Evolutionary conservation across 2,888 invertebrate species (phyloP), one percentile per base, ranked within the genome.

Genomic region (Drosophila kambysellisi): DNA sequence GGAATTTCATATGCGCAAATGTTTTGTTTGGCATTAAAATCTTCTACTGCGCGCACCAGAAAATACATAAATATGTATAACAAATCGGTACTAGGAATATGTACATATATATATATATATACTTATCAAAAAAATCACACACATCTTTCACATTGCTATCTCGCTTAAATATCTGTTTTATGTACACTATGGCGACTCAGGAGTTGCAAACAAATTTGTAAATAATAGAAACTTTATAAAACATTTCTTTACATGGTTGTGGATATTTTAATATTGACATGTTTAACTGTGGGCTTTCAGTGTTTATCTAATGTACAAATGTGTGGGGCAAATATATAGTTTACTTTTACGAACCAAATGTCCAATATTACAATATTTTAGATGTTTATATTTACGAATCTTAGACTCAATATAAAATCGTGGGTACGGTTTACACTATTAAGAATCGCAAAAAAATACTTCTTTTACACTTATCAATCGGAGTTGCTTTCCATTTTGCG

Each of bases 371-470:
- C 35, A 37, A 50, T 59, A 51, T 57, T 51, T 59, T 15, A 50
- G 50, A 50, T 43, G 43, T 52, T 35, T 9, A 33, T 12, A 48
- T 32, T 72, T 56, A 12, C 58, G 20, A 50, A 60, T 15, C 29
- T 37, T 35, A 43, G 61, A 65, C 25, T 41, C 37, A 43, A 74
- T 54, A 33, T 25, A 30, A 39, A 39, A 32, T 37, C 39, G 29
- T 56, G 39, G 43, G 37, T 46, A 53, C 33, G 53, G 72, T 37
- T 62, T 41, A 58, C 72, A 72, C 33, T 66, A n/a, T 62, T 48
- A 50, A 53, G 30, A 68, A 57, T 57, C 59, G 67, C 66, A 73
- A 62, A 74, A 61, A 79, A 76, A 74, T 79, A 61, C 52, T 60
- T 74, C 15, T 79, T 62, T 57, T 51, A 64, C 57, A 60, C 57